Conservation (phyloP, 2,797 vertebrate genomes). For the Nyctalus aviator region DNA sequence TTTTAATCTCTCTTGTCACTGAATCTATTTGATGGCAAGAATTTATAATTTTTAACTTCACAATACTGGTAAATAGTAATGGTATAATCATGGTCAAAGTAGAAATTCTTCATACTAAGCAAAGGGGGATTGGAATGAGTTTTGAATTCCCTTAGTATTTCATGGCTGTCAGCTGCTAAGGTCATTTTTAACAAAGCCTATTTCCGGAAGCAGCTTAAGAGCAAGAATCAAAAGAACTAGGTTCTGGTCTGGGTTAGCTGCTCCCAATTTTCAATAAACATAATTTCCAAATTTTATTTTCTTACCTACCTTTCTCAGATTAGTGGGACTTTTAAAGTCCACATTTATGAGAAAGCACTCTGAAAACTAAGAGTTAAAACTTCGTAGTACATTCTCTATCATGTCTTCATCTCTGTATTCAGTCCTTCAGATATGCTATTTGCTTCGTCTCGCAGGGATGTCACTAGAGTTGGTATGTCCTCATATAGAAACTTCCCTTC, state of each 20-base stretch:
- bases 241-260: background rate
- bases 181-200: background rate
- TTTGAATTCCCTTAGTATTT: background rate
- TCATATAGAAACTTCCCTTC: background rate
- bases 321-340: background rate
- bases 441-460: background rate
- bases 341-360: background rate
- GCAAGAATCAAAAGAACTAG: background rate
- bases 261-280: background rate
- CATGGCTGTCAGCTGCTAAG: rapidly evolving
- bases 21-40: background rate
- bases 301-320: background rate
- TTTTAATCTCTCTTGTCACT: background rate
- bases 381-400: background rate
- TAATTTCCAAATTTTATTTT: background rate
- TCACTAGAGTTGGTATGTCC: background rate
- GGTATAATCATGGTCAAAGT: background rate
- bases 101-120: background rate
- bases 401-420: background rate
- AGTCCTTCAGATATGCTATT: background rate
- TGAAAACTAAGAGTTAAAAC: background rate
- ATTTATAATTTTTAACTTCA: background rate
- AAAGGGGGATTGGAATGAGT: background rate
- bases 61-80: background rate
- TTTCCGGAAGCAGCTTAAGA: background rate